A percentile compares a stretch with the other conserved stretches of the same genome.
phyloP scores from a whole-genome alignment of 2,797 vertebrate species.

The Enteromius afrohamiltoni region DNA sequence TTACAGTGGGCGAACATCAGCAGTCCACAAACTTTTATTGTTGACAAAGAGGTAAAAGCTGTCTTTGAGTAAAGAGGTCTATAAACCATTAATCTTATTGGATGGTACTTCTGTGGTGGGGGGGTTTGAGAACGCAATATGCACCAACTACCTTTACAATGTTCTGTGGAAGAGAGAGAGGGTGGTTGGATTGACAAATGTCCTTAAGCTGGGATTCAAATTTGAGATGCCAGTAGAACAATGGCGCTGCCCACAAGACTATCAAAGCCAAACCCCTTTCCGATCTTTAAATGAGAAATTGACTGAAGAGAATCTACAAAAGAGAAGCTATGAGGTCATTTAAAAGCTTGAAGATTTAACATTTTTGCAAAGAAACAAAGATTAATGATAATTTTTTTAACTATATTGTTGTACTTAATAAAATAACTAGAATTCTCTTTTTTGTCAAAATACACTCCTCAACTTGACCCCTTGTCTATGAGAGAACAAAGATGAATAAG shows the following conservation, averaged over 20 bases:
- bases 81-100: conserved; percentile 23
- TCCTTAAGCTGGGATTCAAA: not conserved
- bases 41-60: conserved; percentile 21
- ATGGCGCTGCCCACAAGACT: not conserved
- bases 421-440: not conserved
- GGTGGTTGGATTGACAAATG: not conserved
- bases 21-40: conserved; percentile 1
- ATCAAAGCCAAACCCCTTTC: not conserved
- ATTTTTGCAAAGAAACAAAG: not conserved
- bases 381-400: not conserved
- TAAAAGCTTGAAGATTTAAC: not conserved
- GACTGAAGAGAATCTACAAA: too few relatives aligned
- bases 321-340: not conserved
- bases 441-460: not conserved
- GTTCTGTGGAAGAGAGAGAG: not conserved
- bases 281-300: not conserved
- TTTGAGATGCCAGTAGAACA: not conserved
- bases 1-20: not conserved
- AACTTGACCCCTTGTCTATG: not conserved
- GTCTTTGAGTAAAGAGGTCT: conserved; percentile 12
- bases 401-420: not conserved
- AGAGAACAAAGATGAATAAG: not conserved
- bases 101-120: not conserved
- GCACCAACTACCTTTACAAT: not conserved
- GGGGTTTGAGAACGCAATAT: not conserved